These are phyloP conservation scores for Pluvianellus socialis DNA, from an alignment of 2,113 vertebrate genomes.

Conservation along the genomic window DNA sequence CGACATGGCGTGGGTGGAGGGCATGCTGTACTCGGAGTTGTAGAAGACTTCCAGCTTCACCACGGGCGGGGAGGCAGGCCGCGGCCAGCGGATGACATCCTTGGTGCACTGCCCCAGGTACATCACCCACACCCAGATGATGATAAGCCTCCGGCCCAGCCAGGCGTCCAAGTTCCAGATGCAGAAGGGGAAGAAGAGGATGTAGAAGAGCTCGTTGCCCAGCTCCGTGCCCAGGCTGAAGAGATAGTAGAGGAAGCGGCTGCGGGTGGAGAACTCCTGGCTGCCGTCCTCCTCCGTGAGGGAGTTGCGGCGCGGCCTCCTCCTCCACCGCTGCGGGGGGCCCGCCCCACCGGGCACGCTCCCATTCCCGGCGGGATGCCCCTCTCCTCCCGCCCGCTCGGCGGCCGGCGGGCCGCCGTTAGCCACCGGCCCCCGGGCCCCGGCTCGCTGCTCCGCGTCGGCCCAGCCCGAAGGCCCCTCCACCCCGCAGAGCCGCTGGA, in stretches of 20 bases:
- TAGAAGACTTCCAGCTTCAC: slow-evolving; percentile 97
- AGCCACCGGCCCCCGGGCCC: background rate
- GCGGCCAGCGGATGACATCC: slow-evolving; percentile 89
- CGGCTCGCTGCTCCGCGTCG: background rate
- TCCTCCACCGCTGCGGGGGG: background rate
- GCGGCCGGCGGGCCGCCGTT: slow-evolving; percentile 42
- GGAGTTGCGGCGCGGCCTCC: slow-evolving; percentile 86
- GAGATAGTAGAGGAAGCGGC: slow-evolving; percentile 86
- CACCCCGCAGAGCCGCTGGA: slow-evolving; percentile 90
- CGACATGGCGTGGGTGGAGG: slow-evolving; percentile 98
- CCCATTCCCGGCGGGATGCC: slow-evolving; percentile 72
- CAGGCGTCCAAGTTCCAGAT: slow-evolving; percentile 92
- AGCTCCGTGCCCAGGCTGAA: slow-evolving; percentile 93
- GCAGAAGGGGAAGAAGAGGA: slow-evolving; percentile 91
- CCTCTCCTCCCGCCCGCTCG: background rate
- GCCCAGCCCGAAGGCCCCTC: slow-evolving; percentile 54
- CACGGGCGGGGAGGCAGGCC: slow-evolving; percentile 92
- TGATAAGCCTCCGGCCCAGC: slow-evolving; percentile 85
- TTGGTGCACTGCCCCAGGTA: slow-evolving; percentile 98
- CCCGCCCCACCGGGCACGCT: slow-evolving; percentile 19
- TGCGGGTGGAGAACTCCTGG: slow-evolving; percentile 83
- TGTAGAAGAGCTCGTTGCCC: slow-evolving; percentile 96
- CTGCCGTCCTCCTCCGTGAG: slow-evolving; percentile 82
- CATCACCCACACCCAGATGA: slow-evolving; percentile 97
- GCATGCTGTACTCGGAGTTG: slow-evolving; percentile 99